Base-by-base conservation (phyloP, 2,888 invertebrate species). In the Pachycephus smyrnensis region DNA sequence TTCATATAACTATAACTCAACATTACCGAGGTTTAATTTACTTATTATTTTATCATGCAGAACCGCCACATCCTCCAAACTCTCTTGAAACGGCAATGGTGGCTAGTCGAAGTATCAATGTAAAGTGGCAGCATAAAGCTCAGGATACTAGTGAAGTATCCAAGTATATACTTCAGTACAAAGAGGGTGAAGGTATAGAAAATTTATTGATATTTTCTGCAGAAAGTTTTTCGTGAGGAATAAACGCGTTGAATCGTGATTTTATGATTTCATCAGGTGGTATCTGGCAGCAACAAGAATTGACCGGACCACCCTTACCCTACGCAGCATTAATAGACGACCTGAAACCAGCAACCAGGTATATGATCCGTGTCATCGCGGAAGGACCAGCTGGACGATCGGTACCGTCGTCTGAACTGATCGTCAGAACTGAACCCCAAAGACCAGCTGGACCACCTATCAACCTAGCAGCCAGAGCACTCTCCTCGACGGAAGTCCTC, bases 351-450 rank as follows among this genome's bases (percentile, higher is more conserved):
- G 95, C 95, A 0, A 95, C 95, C 0, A 93, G 93, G 80, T 96
- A 96, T 88, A 92, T 94, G 12, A 94, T 96, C 84, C 93, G 96
- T 37, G 94, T 96, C 6, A 93, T 95, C 76, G 96, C 96, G 1
- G 95, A 95, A 89, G 96, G 96, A 9, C 94, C 95, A 9, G 95
- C 95, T 0, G 96, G 96, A 0, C 93, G 94, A 86, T 95, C 96
- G 87, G 92, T 93, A 2, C 95, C 95, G 1, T 95, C 95, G 81
- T 92, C 93, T 68, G 95, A 95, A 83, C 90, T 95, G 33, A 87
- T 93, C 12, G 93, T 95, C 1, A 93, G 93, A 85, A 95, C 95
- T 0, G 95, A 95, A 84, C 95, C 95, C 0, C 95, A 95, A 89
- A 92, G 95, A 80, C 95, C 95, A 0, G 95, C 95, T 1, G 95